Percentiles rank a stretch among this genome's conserved stretches.
phyloP scores from a whole-genome alignment of 1,140 invertebrate species.

The Pollicipes pollicipes region DNA sequence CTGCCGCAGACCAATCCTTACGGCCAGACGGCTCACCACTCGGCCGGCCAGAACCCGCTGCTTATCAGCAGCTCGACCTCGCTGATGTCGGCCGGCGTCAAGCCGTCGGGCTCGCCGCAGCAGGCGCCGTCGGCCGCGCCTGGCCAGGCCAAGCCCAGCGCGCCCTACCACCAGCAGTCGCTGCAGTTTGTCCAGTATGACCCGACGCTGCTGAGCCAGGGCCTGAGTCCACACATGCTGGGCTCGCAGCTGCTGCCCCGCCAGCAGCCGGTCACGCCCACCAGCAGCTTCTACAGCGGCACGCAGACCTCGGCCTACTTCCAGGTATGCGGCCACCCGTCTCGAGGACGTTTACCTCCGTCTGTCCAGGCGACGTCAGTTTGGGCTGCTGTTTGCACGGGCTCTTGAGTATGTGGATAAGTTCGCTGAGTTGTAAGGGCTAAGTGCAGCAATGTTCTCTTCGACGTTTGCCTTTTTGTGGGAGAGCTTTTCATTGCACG shows the following conservation, averaged over 20 bases:
- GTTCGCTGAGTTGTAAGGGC: no score
- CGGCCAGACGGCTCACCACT: slow-evolving; percentile 49
- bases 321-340: no score
- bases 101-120: slow-evolving; percentile 29
- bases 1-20: slow-evolving; percentile 42
- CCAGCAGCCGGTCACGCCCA: slow-evolving; percentile 20
- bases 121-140: slow-evolving; percentile 33
- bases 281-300: slow-evolving; percentile 9
- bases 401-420: no score
- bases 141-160: slow-evolving; percentile 25
- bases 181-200: slow-evolving; percentile 38
- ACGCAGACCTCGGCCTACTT: background rate
- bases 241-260: slow-evolving; percentile 42
- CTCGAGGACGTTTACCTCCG: no score
- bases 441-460: no score
- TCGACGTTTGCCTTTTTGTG: no score
- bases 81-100: slow-evolving; percentile 51
- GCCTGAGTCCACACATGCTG: slow-evolving; percentile 19
- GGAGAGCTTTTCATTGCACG: no score
- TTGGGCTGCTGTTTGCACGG: no score
- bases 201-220: slow-evolving; percentile 22
- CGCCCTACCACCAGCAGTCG: slow-evolving; percentile 26
- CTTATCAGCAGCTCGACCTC: slow-evolving; percentile 73
- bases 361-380: no score
- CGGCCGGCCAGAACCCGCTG: slow-evolving; percentile 66